Evolutionary conservation across 2,113 vertebrate species (phyloP).

Genomic region (Elachura formosa): DNA sequence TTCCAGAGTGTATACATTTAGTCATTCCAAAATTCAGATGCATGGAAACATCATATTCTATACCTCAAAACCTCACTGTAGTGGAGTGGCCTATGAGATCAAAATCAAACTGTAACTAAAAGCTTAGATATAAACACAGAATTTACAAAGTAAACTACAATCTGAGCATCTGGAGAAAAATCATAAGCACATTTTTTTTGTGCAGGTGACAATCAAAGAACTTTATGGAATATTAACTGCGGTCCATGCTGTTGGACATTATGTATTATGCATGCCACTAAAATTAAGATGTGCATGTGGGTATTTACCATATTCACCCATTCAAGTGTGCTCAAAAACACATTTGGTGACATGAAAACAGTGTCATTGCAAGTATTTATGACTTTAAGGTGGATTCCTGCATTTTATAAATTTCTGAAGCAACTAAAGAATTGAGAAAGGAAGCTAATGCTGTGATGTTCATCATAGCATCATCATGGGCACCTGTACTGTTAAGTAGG

Average conservation of each 20-base stretch:
- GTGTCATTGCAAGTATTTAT: not conserved
- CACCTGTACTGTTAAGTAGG: accelerated
- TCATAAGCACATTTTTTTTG: not conserved
- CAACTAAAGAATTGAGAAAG: not conserved
- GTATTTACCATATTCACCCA: not conserved
- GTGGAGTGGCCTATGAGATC: not conserved
- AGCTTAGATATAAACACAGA: not conserved
- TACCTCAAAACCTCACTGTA: not conserved
- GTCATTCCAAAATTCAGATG: not conserved
- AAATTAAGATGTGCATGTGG: accelerated
- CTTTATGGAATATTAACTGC: not conserved
- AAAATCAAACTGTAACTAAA: not conserved
- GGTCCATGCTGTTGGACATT: not conserved
- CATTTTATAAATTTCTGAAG: not conserved
- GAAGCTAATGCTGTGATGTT: not conserved
- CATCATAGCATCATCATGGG: accelerated
- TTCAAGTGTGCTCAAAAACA: not conserved
- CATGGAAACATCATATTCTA: not conserved
- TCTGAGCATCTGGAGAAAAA: not conserved
- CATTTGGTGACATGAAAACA: not conserved
- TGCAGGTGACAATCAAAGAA: not conserved
- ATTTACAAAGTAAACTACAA: not conserved
- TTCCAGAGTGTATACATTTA: not conserved
- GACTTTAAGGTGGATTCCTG: not conserved
- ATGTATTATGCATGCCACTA: not conserved